These are phyloP conservation scores for Daboia siamensis DNA, from an alignment of 2,113 vertebrate genomes.

Conservation along the genomic window DNA sequence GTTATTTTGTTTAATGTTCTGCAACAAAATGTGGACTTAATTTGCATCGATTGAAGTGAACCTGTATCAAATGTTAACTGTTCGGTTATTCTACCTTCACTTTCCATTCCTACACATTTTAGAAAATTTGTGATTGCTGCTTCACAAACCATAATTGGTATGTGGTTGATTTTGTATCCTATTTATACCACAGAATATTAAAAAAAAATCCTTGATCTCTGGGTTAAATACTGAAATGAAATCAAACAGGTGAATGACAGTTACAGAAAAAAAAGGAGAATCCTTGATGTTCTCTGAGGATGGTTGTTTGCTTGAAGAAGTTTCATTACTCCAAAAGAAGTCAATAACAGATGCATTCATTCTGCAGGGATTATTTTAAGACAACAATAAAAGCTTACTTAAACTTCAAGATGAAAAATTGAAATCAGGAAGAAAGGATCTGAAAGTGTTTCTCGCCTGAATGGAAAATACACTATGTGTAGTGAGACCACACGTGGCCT, in stretches of 20 bases:
- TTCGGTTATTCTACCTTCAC: rapidly evolving
- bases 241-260: not conserved
- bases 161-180: not conserved
- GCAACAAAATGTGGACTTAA: not conserved
- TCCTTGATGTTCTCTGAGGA: not conserved
- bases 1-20: not conserved
- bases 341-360: not conserved
- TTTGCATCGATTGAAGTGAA: not conserved
- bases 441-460: not conserved
- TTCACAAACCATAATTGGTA: not conserved
- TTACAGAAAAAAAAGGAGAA: too few relatives aligned
- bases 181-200: not conserved
- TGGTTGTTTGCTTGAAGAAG: not conserved
- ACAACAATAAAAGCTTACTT: not conserved
- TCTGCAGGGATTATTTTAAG: not conserved
- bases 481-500: not conserved
- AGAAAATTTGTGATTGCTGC: constrained; percentile 12
- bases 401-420: not conserved
- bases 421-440: not conserved
- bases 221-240: not conserved
- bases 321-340: not conserved
- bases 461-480: not conserved
- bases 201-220: not conserved
- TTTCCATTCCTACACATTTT: not conserved
- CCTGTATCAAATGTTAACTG: not conserved